phyloP scores from a whole-genome alignment of 2,888 invertebrate species.

The Allophyes oxyacanthae region DNA sequence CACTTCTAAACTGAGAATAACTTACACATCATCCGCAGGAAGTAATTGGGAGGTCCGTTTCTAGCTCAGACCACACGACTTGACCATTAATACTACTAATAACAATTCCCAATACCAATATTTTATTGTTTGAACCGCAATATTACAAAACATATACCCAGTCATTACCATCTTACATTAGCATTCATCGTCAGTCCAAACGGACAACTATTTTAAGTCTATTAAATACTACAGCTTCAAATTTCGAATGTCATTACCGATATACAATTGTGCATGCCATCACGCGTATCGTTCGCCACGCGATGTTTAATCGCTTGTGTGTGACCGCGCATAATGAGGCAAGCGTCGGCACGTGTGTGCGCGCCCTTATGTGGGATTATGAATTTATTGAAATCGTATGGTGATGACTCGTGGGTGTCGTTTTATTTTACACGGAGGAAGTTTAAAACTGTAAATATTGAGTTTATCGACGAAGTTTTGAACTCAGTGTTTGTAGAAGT shows the following conservation, averaged over 20 bases:
- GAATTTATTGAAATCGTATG: conserved; percentile 46
- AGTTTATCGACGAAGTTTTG: no score
- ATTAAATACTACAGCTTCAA: conserved; percentile 58
- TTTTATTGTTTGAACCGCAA: conserved; percentile 14
- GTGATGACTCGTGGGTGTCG: conserved; percentile 1
- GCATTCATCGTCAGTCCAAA: conserved; percentile 46
- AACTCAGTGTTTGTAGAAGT: no score
- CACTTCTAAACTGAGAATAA: no score
- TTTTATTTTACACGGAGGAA: background rate
- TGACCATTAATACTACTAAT: conserved; percentile 11
- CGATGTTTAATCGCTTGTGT: conserved; percentile 70
- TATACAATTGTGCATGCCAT: conserved; percentile 58
- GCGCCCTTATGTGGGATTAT: conserved; percentile 71
- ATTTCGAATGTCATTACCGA: conserved; percentile 63
- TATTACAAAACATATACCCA: background rate
- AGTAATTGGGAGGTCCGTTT: background rate
- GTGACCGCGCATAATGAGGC: conserved; percentile 82
- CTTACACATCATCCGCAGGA: background rate
- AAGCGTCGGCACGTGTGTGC: conserved; percentile 59
- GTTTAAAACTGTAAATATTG: background rate
- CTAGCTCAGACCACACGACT: background rate
- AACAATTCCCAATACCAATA: background rate
- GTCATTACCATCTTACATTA: conserved; percentile 33
- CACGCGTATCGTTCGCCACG: conserved; percentile 56
- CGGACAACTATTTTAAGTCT: conserved; percentile 57